Evolutionary conservation across 1,140 invertebrate genomes (phyloP).

Genomic region (Platyscapa corneri): DNA sequence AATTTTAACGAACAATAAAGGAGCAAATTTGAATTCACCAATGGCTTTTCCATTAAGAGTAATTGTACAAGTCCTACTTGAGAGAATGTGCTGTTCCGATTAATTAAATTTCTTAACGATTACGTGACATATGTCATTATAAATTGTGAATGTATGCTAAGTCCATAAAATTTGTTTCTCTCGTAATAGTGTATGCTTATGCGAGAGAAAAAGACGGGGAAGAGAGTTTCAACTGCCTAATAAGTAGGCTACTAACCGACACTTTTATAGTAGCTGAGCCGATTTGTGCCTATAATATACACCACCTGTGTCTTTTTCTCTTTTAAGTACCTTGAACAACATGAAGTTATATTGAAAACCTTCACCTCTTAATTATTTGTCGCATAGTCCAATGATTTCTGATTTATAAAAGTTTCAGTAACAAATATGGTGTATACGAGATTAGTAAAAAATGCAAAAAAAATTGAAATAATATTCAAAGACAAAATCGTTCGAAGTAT

Average conservation of each 20-base stretch:
- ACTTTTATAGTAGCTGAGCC: slow-evolving; percentile 29
- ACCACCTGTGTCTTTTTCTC: not conserved
- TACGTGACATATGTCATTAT: slow-evolving; percentile 34
- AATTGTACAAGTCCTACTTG: not conserved
- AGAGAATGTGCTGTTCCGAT: not conserved
- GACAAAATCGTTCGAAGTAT: not conserved
- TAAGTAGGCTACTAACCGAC: not conserved
- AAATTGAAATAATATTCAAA: not conserved
- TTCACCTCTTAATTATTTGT: not conserved
- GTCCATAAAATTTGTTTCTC: slow-evolving; percentile 8
- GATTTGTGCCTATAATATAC: slow-evolving; percentile 36
- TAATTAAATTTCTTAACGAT: slow-evolving; percentile 33
- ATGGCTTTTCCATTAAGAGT: not conserved
- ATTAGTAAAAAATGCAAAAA: not conserved
- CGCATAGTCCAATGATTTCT: not conserved
- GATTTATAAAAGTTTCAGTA: not conserved
- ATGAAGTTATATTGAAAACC: not conserved
- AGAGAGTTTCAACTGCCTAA: not conserved
- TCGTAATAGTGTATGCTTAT: slow-evolving; percentile 6
- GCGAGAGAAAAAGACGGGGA: not conserved
- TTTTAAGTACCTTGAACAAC: not conserved
- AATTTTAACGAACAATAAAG: slow-evolving; percentile 33
- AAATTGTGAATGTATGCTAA: slow-evolving; percentile 28
- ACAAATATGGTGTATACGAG: not conserved
- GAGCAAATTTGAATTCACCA: slow-evolving; percentile 29